phyloP scores from a whole-genome alignment of 2,113 vertebrate genomes.

The Tachuris rubrigastra region DNA sequence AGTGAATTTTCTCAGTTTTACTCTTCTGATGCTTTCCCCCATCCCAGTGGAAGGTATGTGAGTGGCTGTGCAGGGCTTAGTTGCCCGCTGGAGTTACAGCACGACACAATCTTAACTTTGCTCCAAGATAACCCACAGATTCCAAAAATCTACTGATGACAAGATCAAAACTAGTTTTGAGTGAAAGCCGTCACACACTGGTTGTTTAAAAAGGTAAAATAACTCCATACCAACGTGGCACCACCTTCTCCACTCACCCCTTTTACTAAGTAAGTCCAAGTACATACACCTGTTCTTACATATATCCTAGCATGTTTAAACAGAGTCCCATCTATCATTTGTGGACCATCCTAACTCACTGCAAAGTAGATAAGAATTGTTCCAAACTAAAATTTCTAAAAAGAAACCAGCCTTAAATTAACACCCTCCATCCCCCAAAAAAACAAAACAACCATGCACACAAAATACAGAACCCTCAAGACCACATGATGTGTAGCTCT shows the following conservation, averaged over 20 bases:
- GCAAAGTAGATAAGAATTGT: background rate
- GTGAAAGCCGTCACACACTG: background rate
- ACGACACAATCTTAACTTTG: background rate
- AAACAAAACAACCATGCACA: fast-evolving
- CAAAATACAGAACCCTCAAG: background rate
- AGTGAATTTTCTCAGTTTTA: background rate
- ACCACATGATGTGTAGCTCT: background rate
- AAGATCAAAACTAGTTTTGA: background rate
- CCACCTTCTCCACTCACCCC: background rate
- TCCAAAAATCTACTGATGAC: background rate
- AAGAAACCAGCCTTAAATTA: background rate
- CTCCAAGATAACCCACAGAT: fast-evolving
- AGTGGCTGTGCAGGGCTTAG: fast-evolving
- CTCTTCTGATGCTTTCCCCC: fast-evolving
- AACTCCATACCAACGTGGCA: background rate
- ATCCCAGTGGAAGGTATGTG: too few relatives aligned
- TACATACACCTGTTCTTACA: background rate
- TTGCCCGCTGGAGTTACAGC: background rate
- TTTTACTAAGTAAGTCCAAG: background rate
- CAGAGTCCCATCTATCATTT: background rate
- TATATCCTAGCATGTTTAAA: background rate
- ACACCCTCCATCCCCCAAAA: fast-evolving
- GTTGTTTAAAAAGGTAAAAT: background rate
- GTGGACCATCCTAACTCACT: background rate
- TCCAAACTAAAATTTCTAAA: background rate